Evolutionary conservation across 2,113 vertebrate genomes (phyloP).

Genomic region (Nesoenas mayeri): DNA sequence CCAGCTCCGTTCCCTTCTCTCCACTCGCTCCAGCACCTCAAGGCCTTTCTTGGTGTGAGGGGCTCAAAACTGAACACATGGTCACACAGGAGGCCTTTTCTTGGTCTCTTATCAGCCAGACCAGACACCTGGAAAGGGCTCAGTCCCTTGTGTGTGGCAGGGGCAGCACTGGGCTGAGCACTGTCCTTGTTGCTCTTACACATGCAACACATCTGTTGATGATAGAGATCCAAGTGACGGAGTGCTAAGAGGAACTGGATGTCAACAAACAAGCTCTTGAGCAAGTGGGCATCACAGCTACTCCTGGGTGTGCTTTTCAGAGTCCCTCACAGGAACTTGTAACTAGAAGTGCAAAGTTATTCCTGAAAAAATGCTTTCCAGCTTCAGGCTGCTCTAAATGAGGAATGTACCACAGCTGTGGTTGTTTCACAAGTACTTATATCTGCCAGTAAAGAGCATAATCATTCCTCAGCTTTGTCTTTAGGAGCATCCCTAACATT

Average conservation of each 20-base stretch:
- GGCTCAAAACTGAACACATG: background rate
- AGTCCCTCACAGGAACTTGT: background rate
- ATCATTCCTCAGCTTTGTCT: background rate
- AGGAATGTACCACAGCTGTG: background rate
- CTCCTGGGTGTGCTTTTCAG: background rate
- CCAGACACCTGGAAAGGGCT: background rate
- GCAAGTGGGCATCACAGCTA: background rate
- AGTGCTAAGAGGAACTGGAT: background rate
- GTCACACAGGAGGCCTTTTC: background rate
- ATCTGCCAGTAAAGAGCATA: background rate
- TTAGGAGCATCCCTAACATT: background rate
- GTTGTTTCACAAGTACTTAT: background rate
- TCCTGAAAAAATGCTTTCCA: background rate
- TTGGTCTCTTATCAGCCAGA: background rate
- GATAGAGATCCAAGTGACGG: background rate
- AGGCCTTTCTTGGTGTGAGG: too few species aligned
- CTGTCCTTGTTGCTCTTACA: background rate
- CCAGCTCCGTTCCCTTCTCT: too few species aligned
- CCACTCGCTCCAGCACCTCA: too few species aligned
- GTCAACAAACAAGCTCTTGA: background rate
- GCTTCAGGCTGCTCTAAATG: background rate
- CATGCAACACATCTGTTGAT: accelerated
- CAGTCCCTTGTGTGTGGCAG: background rate
- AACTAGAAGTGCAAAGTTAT: background rate
- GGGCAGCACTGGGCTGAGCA: background rate